Conservation (phyloP, 64 coral and sea anemone species). For the Anthopleura sola region DNA sequence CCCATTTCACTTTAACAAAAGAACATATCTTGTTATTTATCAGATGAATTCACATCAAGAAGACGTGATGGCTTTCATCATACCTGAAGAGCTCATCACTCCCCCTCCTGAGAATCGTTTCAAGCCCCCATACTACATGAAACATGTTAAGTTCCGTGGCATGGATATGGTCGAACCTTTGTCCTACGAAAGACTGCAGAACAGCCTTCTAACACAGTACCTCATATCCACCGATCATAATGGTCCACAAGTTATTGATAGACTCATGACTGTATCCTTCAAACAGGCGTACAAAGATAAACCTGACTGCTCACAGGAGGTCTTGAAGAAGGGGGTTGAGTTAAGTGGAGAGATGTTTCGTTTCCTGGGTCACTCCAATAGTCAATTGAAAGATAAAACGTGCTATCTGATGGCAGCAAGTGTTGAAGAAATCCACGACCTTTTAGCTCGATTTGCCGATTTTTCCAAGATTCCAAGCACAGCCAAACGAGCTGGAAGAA, state of each 20-base stretch:
- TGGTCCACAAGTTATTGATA: conserved; percentile 63
- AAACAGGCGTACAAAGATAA: neutral
- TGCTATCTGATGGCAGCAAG: conserved; percentile 64
- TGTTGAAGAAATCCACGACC: conserved; percentile 59
- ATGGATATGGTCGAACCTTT: conserved; percentile 33
- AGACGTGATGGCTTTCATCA: neutral
- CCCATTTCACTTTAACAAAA: too few species aligned
- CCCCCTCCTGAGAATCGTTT: conserved; percentile 46
- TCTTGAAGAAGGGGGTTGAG: conserved; percentile 53
- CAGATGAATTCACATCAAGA: neutral
- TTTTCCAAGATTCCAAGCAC: conserved; percentile 67
- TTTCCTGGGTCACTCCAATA: conserved; percentile 83
- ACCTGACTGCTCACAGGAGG: conserved; percentile 10
- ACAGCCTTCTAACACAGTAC: conserved; percentile 65
- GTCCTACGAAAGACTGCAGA: conserved; percentile 57
- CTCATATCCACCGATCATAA: conserved; percentile 17
- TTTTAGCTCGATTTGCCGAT: conserved; percentile 64
- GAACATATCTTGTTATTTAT: too few species aligned
- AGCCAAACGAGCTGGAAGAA: conserved; percentile 70
- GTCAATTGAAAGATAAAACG: conserved; percentile 75
- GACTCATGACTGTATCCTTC: conserved; percentile 65
- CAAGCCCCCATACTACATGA: conserved; percentile 30
- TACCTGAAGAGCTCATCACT: conserved; percentile 58
- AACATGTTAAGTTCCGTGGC: conserved; percentile 57
- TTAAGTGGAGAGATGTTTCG: conserved; percentile 64